Base-by-base conservation (phyloP, 2,888 invertebrate species). In the Atrina japonica region DNA sequence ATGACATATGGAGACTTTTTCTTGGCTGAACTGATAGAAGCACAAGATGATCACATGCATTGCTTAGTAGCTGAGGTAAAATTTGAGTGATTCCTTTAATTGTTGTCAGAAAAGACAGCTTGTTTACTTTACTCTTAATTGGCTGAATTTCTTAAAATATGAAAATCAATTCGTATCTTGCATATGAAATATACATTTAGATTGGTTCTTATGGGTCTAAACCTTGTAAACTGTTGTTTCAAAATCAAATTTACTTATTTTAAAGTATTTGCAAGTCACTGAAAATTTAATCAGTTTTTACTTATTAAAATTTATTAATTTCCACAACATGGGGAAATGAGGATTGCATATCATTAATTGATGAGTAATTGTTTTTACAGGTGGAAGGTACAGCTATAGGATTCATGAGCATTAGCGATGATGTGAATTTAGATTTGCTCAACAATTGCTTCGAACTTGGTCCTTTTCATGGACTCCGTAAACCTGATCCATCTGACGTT, bases 1-100 rank as follows among this genome's bases (percentile, higher is more conserved):
- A 78, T 84, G 58, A 88, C 88, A 0, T 91, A 91, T 73, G 91
- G 91, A 7, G 88, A 90, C 47, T 91, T 83, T 78, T 91, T 90
- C 78, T 81, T 91, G 61, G 90, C 90, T 30, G 91, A 91, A 73
- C 78, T 91, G 23, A 90, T 91, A 55, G 90, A 90, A 70, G 89
- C 90, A 3, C 91, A 91, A 75, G 86, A 89, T 84, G 89, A 90
- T 1, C 78, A 86, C 49, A 91, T 90, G 90, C 86, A 90, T 53
- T 90, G 90, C 69, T 78, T 91, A 43, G 89, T 89, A 1, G 88
- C 90, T 47, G 91, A 91, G 87, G 91, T 90, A 77, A 56, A 61
- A 25, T 59, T 9, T 21, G 21, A 35, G 9, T 56, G 21, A n/a
- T n/a, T n/a, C n/a, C n/a, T n/a, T n/a, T n/a, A n/a, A n/a, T n/a